Conservation (phyloP, 1,140 invertebrate species). For the Monochamus saltuarius region DNA sequence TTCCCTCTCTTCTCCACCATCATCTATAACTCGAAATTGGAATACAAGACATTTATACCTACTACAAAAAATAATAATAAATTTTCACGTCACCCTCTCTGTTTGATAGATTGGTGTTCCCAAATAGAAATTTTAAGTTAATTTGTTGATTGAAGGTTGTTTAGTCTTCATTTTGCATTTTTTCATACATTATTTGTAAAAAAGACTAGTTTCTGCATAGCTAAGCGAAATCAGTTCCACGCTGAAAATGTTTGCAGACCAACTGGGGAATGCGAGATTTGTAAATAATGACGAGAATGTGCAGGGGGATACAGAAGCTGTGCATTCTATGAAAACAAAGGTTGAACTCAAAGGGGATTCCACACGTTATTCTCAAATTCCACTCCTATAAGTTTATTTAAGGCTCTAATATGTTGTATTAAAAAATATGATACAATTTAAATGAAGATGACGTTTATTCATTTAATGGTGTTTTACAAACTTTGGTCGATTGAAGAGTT, state of each 20-base stretch:
- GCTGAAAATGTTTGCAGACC: too few relatives aligned
- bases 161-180: too few relatives aligned
- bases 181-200: neutral
- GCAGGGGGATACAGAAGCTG: neutral
- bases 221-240: neutral
- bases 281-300: conserved; percentile 3
- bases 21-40: too few relatives aligned
- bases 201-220: neutral
- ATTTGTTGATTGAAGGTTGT: too few relatives aligned
- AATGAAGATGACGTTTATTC: conserved; percentile 1
- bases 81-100: too few relatives aligned
- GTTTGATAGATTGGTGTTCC: too few relatives aligned
- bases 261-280: neutral
- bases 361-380: conserved; percentile 5
- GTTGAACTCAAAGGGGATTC: neutral
- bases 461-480: conserved; percentile 10
- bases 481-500: conserved; percentile 16
- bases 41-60: too few relatives aligned
- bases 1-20: too few relatives aligned
- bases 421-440: conserved; percentile 9
- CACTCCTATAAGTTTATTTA: neutral
- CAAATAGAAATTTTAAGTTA: too few relatives aligned
- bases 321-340: conserved; percentile 4
- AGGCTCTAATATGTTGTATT: too few relatives aligned
- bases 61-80: too few relatives aligned